Conservation (phyloP, 2,888 invertebrate genomes). For the Phyllotreta striolata region DNA sequence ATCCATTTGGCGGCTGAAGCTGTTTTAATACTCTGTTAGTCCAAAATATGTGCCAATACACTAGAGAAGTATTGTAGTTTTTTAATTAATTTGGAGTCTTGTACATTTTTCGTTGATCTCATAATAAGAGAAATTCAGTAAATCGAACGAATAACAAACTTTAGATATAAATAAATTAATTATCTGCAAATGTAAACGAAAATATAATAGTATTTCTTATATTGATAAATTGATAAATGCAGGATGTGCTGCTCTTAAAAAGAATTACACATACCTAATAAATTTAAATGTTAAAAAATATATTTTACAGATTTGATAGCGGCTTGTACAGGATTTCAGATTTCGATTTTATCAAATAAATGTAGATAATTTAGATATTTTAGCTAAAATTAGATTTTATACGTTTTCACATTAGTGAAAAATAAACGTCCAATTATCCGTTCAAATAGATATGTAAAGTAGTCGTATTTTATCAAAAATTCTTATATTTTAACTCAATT, state of each 20-base stretch:
- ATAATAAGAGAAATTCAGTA: no score
- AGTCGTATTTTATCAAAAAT: constrained; percentile 6
- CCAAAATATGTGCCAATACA: constrained; percentile 40
- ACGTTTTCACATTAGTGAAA: constrained; percentile 16
- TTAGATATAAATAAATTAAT: no score
- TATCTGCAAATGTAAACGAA: no score
- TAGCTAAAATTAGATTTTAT: constrained; percentile 25
- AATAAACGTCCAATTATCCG: constrained; percentile 24
- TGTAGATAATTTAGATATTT: constrained; percentile 17
- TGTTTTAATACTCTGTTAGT: constrained; percentile 57
- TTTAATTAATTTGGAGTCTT: no score
- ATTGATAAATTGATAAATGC: no score
- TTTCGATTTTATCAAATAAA: constrained; percentile 2
- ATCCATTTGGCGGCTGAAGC: constrained; percentile 79
- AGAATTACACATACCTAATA: no score
- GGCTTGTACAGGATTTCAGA: constrained; percentile 1
- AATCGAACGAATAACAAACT: no score
- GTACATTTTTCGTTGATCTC: no score
- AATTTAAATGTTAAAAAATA: no score
- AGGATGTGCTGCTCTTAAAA: no score
- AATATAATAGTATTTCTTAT: no score
- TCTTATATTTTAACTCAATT: not conserved
- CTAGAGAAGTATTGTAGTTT: constrained; percentile 15
- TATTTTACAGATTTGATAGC: no score
- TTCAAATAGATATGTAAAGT: constrained; percentile 12